Evolutionary conservation across 2,113 vertebrate species (phyloP).

Genomic region (Alligator mississippiensis): DNA sequence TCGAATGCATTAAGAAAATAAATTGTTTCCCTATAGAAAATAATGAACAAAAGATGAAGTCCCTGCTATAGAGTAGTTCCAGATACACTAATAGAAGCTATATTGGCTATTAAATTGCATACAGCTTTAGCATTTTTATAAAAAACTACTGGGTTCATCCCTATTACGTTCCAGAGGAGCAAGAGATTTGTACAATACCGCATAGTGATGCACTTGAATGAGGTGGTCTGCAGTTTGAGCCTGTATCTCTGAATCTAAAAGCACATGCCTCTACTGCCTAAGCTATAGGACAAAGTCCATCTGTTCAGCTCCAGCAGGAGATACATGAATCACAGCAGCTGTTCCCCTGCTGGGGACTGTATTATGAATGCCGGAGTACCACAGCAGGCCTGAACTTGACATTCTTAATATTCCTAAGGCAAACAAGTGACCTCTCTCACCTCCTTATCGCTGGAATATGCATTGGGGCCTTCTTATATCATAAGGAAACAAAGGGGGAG

Average conservation of each 20-base stretch:
- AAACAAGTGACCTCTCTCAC: background rate
- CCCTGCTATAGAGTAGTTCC: background rate
- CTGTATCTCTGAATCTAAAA: background rate
- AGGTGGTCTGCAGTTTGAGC: no score
- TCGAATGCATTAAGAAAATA: accelerated
- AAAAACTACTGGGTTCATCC: background rate
- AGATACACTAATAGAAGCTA: background rate
- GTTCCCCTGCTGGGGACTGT: background rate
- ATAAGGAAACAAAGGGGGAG: background rate
- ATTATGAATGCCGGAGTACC: background rate
- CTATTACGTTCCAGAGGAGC: background rate
- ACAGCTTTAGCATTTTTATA: background rate
- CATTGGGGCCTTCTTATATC: background rate
- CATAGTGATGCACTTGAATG: background rate
- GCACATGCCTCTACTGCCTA: background rate
- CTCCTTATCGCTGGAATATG: background rate
- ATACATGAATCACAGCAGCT: background rate
- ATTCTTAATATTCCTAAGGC: background rate
- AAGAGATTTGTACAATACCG: background rate
- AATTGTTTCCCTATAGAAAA: background rate
- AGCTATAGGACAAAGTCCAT: background rate
- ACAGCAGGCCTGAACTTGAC: background rate
- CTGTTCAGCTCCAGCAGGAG: background rate
- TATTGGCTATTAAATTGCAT: background rate
- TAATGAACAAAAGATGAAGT: background rate